Base-by-base conservation (phyloP, 2,888 invertebrate species). In the Phalera bucephala region DNA sequence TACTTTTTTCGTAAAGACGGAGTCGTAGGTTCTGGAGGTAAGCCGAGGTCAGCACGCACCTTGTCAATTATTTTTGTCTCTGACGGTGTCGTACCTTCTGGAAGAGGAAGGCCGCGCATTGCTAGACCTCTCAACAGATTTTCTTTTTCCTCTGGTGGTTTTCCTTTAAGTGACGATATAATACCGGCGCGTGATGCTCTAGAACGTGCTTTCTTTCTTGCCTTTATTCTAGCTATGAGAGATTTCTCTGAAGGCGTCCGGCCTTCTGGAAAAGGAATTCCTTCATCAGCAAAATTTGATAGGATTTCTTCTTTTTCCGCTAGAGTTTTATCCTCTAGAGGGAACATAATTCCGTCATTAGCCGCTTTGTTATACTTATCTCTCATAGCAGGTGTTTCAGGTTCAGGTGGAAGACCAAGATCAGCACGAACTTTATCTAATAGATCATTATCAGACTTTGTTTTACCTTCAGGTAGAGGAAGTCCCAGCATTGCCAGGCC, bases 21-120 rank as follows among this genome's bases (percentile, higher is more conserved):
- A 5, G 60, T 45, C 32, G 53, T 56, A 0, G 70, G 63, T 40
- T 57, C 56, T 6, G 64, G 55, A 4, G 68, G 65, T 2, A 68
- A 32, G 4, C 65, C 63, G 10, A 66, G 7, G 4, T 68, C 64
- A 19, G 40, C 35, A 28, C 61, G 28, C 2, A 69, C 48, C 48
- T 59, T 63, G 1, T 59, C 42, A 9, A 68, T 46, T 1, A 64
- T 14, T 22, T 57, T 40, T 19, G 54, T 56, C 34, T 75, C 73
- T 0, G 72, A 73, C 0, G 52, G 12, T 0, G 68, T 66, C 50
- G 61, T 64, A 0, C 48, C 69, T 31, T 64, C 63, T 1, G 72
- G 71, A 3, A 73, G 36, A 0, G 66, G 67, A 2, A 67, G 22
- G 0, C 71, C 69, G 5, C 50, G 44, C 28, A 40, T 51, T 1